Conservation (phyloP, 1,140 invertebrate species). For the Whitmania pigra region DNA sequence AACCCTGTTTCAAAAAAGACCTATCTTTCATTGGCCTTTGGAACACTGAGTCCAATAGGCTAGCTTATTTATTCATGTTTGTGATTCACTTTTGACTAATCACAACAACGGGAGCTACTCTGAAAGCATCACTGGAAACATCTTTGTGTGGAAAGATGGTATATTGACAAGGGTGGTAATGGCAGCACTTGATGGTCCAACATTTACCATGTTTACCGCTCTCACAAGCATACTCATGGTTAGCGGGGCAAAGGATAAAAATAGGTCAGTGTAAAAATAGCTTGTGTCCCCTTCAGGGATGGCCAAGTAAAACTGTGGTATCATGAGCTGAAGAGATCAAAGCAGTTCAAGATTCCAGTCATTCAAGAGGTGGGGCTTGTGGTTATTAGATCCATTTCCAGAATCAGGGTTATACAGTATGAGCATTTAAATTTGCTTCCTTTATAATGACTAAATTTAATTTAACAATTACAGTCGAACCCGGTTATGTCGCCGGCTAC, state of each 20-base stretch:
- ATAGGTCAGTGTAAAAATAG: not conserved
- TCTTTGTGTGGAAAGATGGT: conserved; percentile 42
- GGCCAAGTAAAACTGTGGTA: conserved; percentile 38
- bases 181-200: conserved; percentile 40
- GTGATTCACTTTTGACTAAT: conserved; percentile 4
- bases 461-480: conserved; percentile 31
- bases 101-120: conserved; percentile 42
- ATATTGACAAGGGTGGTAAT: conserved; percentile 36
- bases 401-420: conserved; percentile 32
- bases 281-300: too few relatives aligned
- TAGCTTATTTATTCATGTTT: not conserved
- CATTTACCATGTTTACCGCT: conserved; percentile 43
- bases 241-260: conserved; percentile 41
- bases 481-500: too few relatives aligned
- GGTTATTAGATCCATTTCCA: conserved; percentile 39
- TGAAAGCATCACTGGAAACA: conserved; percentile 43
- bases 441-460: too few relatives aligned
- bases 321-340: conserved; percentile 41
- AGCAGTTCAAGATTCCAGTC: conserved; percentile 28
- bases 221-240: conserved; percentile 42
- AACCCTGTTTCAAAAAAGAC: conserved; percentile 36
- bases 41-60: conserved; percentile 33
- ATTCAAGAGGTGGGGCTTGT: conserved; percentile 16
- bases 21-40: conserved; percentile 42
- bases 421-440: not conserved